phyloP scores from a whole-genome alignment of 2,888 invertebrate species.

The Eupithecia tripunctaria region DNA sequence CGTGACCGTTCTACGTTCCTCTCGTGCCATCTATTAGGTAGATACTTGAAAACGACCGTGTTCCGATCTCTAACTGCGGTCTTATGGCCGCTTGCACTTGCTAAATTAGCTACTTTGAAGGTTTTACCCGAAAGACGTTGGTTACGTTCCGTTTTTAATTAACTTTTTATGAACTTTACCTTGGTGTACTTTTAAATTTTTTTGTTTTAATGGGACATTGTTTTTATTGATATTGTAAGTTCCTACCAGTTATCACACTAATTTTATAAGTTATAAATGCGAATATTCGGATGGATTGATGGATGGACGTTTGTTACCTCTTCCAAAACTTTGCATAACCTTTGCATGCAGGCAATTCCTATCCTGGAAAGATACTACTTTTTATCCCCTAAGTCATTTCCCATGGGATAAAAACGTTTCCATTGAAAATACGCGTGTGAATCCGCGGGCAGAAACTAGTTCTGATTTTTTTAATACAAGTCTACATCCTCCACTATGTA shows the following conservation, averaged over 20 bases:
- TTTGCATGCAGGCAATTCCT: too few species aligned
- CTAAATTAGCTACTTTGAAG: constrained; percentile 28
- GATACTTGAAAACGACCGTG: constrained; percentile 47
- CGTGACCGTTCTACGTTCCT: constrained; percentile 65
- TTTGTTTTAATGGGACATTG: constrained; percentile 17
- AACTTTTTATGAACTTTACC: constrained; percentile 28
- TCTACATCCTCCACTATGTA: neutral
- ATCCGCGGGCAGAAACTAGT: too few species aligned
- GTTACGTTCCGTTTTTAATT: constrained; percentile 12
- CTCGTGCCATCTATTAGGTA: constrained; percentile 55
- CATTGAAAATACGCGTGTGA: too few species aligned
- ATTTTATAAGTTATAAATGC: too few species aligned
- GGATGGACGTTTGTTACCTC: too few species aligned
- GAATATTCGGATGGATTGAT: too few species aligned
- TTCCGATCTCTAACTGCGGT: constrained; percentile 41
- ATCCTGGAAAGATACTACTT: too few species aligned
- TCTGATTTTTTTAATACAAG: neutral
- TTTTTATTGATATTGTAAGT: constrained; percentile 3
- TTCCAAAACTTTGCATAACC: too few species aligned
- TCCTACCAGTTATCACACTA: neutral
- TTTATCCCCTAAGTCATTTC: too few species aligned
- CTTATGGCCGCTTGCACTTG: constrained; percentile 36
- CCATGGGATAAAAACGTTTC: too few species aligned
- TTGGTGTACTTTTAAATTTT: too few species aligned
- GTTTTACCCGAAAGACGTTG: constrained; percentile 10